Base-by-base conservation (phyloP, 1,140 invertebrate species). In the Drosophila nikananu region DNA sequence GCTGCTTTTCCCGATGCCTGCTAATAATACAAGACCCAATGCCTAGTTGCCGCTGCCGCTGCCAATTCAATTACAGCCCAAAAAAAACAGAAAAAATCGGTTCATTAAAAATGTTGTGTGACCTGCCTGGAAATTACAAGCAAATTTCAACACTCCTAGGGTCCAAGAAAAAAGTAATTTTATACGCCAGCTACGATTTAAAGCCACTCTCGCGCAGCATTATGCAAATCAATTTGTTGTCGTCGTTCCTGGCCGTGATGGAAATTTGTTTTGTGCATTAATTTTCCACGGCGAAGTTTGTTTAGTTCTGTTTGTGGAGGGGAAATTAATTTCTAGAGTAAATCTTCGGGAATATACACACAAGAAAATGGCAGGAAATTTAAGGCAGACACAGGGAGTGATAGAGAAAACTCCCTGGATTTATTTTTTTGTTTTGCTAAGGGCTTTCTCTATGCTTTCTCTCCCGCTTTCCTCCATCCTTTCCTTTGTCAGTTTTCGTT, bases 141-240 rank as follows among this genome's bases (percentile, higher is more conserved):
- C 2, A 37, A 37, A 35, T 60, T 72, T 60, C 27, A 17, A 48
- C 67, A 59, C 67, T 42, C 49, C n/a, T 2, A 7, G 35, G 7
- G 49, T 52, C 13, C 27, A 19, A 15, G 61, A 71, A 86, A 78
- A 52, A 86, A 78, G 77, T 80, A 81, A 84, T 84, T 84, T 68
- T 73, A 70, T 70, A 49, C 68, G 44, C 35, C 52, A 59, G 54
- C 70, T 61, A 74, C 21, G 46, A 74, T 73, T 84, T 86, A 64
- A 77, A 75, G 81, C 79, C 86, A 75, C 79, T 15, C 32, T 37
- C 78, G 78, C 49, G 2, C 6, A 63, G 84, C 83, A 86, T 86
- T 86, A 86, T 86, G 82, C 82, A 86, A 86, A 86, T 86, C 82
- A 86, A 86, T 86, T 86, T 86, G 77, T 54, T 32, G 27, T 35